These are phyloP conservation scores for Syrmaticus mikado DNA, from an alignment of 2,113 vertebrate genomes.

Conservation along the genomic window DNA sequence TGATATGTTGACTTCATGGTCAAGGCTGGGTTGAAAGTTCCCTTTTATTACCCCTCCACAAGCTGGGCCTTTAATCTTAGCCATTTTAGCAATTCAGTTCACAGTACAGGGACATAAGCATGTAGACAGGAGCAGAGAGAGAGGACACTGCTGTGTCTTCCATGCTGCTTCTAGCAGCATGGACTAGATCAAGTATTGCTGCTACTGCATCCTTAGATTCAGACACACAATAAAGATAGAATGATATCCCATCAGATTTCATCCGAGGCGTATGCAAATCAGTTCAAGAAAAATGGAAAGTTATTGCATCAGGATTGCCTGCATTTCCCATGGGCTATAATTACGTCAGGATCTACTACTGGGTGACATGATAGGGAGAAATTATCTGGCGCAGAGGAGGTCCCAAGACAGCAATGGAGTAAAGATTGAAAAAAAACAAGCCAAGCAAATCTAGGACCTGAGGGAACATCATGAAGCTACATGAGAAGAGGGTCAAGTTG, in stretches of 20 bases:
- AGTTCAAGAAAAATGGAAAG: not conserved
- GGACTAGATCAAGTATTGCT: not conserved
- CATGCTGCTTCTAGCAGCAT: not conserved
- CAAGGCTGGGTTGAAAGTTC: not conserved
- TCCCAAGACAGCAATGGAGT: not conserved
- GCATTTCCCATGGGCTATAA: not conserved
- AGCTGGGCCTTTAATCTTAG: not conserved
- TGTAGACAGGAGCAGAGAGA: not conserved
- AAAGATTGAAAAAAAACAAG: not conserved
- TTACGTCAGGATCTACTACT: accelerated
- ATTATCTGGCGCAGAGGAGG: not conserved
- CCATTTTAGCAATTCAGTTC: not conserved
- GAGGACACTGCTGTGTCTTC: not conserved
- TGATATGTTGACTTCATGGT: not conserved
- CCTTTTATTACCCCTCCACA: not conserved
- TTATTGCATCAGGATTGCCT: not conserved
- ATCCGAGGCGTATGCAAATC: not conserved
- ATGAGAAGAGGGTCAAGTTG: not conserved
- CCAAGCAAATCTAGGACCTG: not conserved
- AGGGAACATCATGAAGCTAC: not conserved
- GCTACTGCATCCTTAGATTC: not conserved
- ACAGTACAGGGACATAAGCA: not conserved
- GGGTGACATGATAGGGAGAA: not conserved
- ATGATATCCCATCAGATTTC: not conserved
- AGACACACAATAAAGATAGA: not conserved